Evolutionary conservation across 2,888 invertebrate species (phyloP).

Genomic region (Ischnus inquisitorius): DNA sequence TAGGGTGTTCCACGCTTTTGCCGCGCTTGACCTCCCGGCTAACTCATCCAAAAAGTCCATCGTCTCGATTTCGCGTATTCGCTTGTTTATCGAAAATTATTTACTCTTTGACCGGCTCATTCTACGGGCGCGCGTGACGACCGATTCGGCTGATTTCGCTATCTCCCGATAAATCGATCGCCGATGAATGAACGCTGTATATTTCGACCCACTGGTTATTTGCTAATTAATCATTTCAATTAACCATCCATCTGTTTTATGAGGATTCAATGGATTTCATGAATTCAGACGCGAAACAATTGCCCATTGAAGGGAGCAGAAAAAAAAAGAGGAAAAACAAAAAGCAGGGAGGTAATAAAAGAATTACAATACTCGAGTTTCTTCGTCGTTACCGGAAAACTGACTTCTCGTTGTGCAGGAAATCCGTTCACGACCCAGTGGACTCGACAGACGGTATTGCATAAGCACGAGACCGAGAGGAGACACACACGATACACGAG

Average conservation of each 20-base stretch:
- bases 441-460: conserved; percentile 34
- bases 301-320: conserved; percentile 18
- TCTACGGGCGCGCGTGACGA: too few relatives aligned
- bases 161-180: conserved; percentile 45
- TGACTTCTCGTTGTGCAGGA: conserved; percentile 19
- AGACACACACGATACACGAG: conserved; percentile 33
- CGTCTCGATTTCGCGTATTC: background rate
- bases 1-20: conserved; percentile 35
- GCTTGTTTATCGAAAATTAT: conserved; percentile 17
- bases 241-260: conserved; percentile 47
- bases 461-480: conserved; percentile 40
- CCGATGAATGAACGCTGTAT: conserved; percentile 23
- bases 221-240: conserved; percentile 66
- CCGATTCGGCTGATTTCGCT: conserved; percentile 2
- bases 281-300: conserved; percentile 47
- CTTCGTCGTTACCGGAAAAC: conserved; percentile 46
- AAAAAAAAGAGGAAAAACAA: conserved; percentile 12
- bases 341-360: conserved; percentile 16
- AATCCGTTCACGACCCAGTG: conserved; percentile 43
- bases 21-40: conserved; percentile 46
- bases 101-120: conserved; percentile 28
- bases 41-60: background rate
- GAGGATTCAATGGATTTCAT: conserved; percentile 37
- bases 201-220: conserved; percentile 35
- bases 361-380: conserved; percentile 52